Percentiles rank a stretch among this genome's conserved stretches.
Evolutionary conservation across 2,888 invertebrate species (phyloP).

Genomic region (Cordylochernes scorpioides): DNA sequence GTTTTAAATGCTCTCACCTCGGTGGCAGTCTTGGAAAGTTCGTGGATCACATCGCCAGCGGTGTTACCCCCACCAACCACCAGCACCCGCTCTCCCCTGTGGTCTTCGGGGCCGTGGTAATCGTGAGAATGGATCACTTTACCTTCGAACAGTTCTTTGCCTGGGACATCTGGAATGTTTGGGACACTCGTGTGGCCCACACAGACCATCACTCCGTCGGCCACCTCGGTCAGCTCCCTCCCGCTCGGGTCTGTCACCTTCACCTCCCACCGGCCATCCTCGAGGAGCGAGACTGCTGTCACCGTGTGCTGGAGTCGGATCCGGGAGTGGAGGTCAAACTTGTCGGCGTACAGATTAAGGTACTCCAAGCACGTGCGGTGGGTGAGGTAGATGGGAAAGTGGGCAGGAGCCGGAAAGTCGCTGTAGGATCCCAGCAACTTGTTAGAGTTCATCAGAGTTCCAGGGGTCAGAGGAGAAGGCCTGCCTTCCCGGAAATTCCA

Average conservation of each 20-base stretch:
- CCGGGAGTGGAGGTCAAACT: conserved; percentile 14
- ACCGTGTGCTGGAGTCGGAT: no score
- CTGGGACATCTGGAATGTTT: conserved; percentile 20
- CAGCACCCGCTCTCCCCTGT: conserved; percentile 20
- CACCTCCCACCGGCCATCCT: no score
- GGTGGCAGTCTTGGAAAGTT: conserved; percentile 18
- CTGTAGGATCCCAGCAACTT: conserved; percentile 21
- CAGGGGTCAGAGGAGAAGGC: no score
- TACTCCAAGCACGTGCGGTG: conserved; percentile 21
- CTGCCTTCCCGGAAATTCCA: no score
- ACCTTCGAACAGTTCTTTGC: conserved; percentile 18
- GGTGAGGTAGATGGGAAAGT: conserved; percentile 24
- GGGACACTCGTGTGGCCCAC: conserved; percentile 25
- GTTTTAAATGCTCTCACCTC: no score
- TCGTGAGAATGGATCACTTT: conserved; percentile 14
- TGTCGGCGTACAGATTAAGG: conserved; percentile 14
- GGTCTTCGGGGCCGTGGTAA: conserved; percentile 9
- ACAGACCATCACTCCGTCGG: conserved; percentile 25
- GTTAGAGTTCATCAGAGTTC: conserved; percentile 21
- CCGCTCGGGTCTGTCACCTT: no score
- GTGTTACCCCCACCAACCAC: conserved; percentile 27
- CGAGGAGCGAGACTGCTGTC: no score
- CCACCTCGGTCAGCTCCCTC: no score
- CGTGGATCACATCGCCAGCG: conserved; percentile 21
- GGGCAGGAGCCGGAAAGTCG: conserved; percentile 22